Evolutionary conservation across 2,113 vertebrate genomes (phyloP), one percentile per base, ranked within the genome.

Genomic region (Semicossyphus pulcher): DNA sequence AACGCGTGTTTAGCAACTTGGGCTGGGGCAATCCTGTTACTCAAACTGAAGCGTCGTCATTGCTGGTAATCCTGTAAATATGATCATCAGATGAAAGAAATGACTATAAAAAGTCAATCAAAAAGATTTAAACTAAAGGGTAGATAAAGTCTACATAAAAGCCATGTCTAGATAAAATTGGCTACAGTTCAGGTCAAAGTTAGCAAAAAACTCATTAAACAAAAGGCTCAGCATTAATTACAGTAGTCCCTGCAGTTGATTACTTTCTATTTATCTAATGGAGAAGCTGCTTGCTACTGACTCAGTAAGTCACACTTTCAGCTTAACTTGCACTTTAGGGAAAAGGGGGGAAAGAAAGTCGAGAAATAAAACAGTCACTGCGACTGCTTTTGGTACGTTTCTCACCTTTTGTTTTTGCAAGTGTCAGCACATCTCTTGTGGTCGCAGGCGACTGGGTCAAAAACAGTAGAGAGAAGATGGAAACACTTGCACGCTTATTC

Each of bases 381-480:
- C 41, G 14, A 52, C 28, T 41, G 8, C 48, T 66, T 78, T 47
- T 53, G 56, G 52, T 47, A 58, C 8, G 12, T 7, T 52, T 86
- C 34, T 56, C 77, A 74, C 68, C 45, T 83, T 71, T 49, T 56
- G 15, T 18, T 41, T 68, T 66, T 72, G 67, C 23, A 81, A 76
- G 74, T 85, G 74, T 86, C 81, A 76, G 47, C 16, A 21, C 64
- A 70, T 79, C 53, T 83, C 64, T 78, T 86, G 81, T 52, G 69
- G 81, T 86, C 72, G 32, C 65, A 58, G 42, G 15, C n/a, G 53
- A 53, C 48, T 58, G 76, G 84, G 86, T 91, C 86, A 83, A 81
- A 59, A 78, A 61, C 54, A 41, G 56, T 34, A 60, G 58, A 74
- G 48, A 63, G 36, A 4, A 23, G 29, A 74, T 57, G 76, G 73